A percentile compares a stretch with the other conserved stretches of the same genome.
Conservation (phyloP, 1,140 invertebrate genomes). For the Ephestia elutella region DNA sequence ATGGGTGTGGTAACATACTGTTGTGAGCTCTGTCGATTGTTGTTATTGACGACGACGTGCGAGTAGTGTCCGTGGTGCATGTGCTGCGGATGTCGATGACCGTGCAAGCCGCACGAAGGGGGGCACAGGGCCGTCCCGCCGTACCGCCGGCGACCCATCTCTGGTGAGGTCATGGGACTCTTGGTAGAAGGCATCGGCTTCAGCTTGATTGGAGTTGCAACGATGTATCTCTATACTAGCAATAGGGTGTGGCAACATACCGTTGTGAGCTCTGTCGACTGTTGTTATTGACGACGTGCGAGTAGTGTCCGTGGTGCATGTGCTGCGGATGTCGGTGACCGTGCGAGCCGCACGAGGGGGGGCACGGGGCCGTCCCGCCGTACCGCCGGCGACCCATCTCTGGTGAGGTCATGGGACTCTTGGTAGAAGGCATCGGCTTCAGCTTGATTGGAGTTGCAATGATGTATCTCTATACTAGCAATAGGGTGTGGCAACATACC, state of each 20-base stretch:
- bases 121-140: conserved; percentile 70
- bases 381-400: conserved; percentile 88
- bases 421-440: conserved; percentile 91
- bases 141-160: conserved; percentile 86
- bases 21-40: conserved; percentile 57
- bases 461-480: too few relatives aligned
- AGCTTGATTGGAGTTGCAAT: too few relatives aligned
- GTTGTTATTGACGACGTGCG: conserved; percentile 63
- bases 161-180: conserved; percentile 90
- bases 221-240: too few relatives aligned
- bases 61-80: conserved; percentile 63
- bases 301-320: conserved; percentile 62
- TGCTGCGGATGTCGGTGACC: conserved; percentile 70
- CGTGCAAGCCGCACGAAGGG: conserved; percentile 62
- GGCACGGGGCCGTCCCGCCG: conserved; percentile 69
- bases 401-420: conserved; percentile 90
- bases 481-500: too few relatives aligned
- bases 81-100: conserved; percentile 69
- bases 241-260: too few relatives aligned
- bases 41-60: conserved; percentile 63
- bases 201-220: too few relatives aligned
- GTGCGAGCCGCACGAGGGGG: conserved; percentile 63
- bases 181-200: too few relatives aligned
- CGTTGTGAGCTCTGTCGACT: conserved; percentile 58
- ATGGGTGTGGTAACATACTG: too few relatives aligned